Base-by-base conservation (phyloP, 2,113 vertebrate species). In the Brachypteracias leptosomus region DNA sequence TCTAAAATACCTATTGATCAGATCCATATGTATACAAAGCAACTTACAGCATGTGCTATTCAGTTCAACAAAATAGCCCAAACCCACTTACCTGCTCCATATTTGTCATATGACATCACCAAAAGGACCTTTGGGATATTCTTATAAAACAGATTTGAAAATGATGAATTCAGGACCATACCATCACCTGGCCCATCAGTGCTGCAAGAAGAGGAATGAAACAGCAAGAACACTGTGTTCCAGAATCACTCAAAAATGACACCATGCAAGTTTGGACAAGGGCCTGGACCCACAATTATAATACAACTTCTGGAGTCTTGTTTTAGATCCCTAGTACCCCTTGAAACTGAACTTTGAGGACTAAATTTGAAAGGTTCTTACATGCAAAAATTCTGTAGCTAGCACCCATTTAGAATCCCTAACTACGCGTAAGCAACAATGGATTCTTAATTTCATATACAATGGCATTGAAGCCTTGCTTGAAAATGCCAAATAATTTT, bases 211-310 rank as follows among this genome's bases (percentile, higher is more conserved):
- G 36, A 74, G 18, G 21, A 70, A 63, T 16, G 3, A 91, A 73
- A 71, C 44, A 8, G 3, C 19, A 66, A 85, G 29, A 57, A 47
- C 0, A 0, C 35, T 20, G 11, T 1, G 1, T 72, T 76, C 54
- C 28, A 63, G 57, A 88, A 79, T 73, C 44, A 38, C 38, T 68
- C 19, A 74, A 61, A 83, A 91, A 73, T 14, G 3, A 4, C 22
- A 51, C 0, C 24, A 10, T 19, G 7, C 3, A 25, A 46, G 28
- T 72, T n/a, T 86, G 35, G 38, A 71, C n/a, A 85, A 67, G 24
- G 14, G 11, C 12, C 10, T 63, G 44, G 25, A 57, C 7, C 5
- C 33, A 70, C 3, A 8, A 6, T n/a, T 66, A 65, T 52, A 31
- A 35, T 11, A 47, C 5, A 65, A 40, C 26, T 2, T 52, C 5